Conservation (phyloP, 1,140 invertebrate genomes). For the Anastrepha ludens region DNA sequence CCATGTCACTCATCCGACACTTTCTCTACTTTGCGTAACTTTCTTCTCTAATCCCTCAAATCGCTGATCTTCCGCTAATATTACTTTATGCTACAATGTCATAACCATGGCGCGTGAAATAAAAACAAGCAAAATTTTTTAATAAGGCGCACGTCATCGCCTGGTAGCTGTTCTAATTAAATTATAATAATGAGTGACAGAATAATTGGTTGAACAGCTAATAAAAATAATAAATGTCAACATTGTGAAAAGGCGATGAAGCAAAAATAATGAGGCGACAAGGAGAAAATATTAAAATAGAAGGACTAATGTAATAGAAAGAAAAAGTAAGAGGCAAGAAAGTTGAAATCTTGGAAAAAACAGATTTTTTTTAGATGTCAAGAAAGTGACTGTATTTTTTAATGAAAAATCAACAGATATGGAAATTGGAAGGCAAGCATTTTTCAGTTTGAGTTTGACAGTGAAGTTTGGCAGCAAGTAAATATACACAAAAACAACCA, state of each 20-base stretch:
- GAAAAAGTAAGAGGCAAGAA: too few relatives aligned
- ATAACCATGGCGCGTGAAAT: not conserved
- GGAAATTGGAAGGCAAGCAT: too few relatives aligned
- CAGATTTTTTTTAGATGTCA: not conserved
- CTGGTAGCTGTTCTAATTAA: conserved; percentile 27
- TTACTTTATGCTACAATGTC: not conserved
- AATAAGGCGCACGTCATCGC: not conserved
- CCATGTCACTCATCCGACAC: too few relatives aligned
- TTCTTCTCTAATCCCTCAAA: too few relatives aligned
- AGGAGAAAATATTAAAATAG: not conserved
- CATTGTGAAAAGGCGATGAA: conserved; percentile 23
- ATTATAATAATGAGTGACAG: conserved; percentile 45
- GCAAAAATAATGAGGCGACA: conserved; percentile 12
- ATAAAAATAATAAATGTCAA: conserved; percentile 48
- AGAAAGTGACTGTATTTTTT: too few relatives aligned
- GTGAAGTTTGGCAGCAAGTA: too few relatives aligned
- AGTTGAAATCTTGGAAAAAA: not conserved
- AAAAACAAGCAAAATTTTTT: not conserved
- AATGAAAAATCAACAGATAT: too few relatives aligned
- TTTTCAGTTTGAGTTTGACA: too few relatives aligned
- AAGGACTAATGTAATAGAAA: not conserved
- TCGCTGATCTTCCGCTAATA: not conserved
- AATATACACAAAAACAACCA: too few relatives aligned
- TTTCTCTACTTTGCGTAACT: too few relatives aligned
- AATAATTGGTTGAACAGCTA: conserved; percentile 13